A percentile compares a stretch with the other conserved stretches of the same genome.
These are phyloP conservation scores for Turnix velox DNA, from an alignment of 2,113 vertebrate species.

Conservation along the genomic window DNA sequence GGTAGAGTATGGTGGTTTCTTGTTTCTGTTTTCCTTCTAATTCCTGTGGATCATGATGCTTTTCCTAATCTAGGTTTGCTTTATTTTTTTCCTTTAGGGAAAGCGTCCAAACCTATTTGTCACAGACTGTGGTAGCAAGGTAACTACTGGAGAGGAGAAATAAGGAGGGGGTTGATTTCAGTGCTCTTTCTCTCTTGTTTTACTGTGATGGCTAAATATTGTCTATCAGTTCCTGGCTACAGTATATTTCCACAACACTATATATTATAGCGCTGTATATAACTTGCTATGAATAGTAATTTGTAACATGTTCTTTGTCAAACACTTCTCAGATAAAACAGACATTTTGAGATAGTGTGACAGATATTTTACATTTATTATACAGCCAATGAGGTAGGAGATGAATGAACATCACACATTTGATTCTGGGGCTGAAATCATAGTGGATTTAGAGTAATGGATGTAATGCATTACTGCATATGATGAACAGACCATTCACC, in stretches of 20 bases:
- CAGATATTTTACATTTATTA: slow-evolving; percentile 2
- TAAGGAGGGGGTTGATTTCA: background rate
- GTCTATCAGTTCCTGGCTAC: background rate
- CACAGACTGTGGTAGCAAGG: background rate
- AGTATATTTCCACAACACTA: background rate
- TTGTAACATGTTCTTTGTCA: slow-evolving; percentile 15
- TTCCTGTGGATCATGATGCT: background rate
- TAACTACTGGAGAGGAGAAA: background rate
- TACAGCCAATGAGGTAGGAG: background rate
- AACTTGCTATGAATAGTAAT: background rate
- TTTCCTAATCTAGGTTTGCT: background rate
- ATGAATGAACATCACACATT: background rate
- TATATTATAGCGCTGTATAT: background rate
- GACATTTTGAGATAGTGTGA: slow-evolving; percentile 25
- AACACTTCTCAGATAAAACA: slow-evolving; percentile 10
- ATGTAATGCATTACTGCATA: background rate
- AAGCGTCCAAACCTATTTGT: background rate
- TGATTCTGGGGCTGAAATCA: background rate
- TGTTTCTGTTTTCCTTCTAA: background rate
- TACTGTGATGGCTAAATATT: background rate
- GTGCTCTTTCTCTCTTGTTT: background rate
- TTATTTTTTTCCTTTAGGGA: background rate
- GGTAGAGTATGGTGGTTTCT: background rate
- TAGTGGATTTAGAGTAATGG: background rate
- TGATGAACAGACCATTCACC: background rate